phyloP scores from a whole-genome alignment of 2,113 vertebrate species.

The Polyodon spathula region DNA sequence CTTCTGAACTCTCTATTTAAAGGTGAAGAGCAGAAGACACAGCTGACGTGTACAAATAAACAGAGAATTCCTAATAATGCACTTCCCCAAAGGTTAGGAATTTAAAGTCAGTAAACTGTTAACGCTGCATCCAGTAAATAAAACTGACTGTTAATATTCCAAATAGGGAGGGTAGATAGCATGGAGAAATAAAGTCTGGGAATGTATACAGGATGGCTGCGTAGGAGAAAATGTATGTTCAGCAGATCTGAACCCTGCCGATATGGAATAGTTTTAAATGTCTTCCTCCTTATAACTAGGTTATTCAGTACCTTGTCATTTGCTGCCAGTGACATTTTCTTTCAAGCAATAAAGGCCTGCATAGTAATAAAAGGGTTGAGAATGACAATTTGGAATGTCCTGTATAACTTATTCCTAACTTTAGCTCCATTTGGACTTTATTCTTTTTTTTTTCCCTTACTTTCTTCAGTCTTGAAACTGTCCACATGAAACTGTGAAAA shows the following conservation, averaged over 20 bases:
- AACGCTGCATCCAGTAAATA: constrained; percentile 52
- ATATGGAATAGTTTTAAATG: constrained; percentile 70
- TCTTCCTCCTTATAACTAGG: constrained; percentile 81
- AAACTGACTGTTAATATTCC: constrained; percentile 26
- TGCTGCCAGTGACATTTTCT: constrained; percentile 75
- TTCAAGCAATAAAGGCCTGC: constrained; percentile 77
- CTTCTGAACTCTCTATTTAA: neutral
- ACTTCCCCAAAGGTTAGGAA: constrained; percentile 46
- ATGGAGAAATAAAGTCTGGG: constrained; percentile 35
- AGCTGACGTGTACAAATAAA: constrained; percentile 33
- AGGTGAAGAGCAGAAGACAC: neutral
- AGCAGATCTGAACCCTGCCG: constrained; percentile 68
- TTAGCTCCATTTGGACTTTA: constrained; percentile 91
- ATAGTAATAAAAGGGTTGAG: constrained; percentile 74
- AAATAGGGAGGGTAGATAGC: constrained; percentile 28
- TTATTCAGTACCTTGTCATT: constrained; percentile 89
- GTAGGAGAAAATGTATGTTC: constrained; percentile 71
- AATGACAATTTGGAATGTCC: constrained; percentile 81
- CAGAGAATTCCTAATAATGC: constrained; percentile 46
- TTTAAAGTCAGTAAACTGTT: constrained; percentile 43
- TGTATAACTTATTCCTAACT: constrained; percentile 92
- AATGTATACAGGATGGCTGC: constrained; percentile 35
- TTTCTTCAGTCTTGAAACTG: too few relatives aligned
- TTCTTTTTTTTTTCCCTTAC: constrained; percentile 65
- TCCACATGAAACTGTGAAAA: too few relatives aligned